Conservation (phyloP, 1,140 invertebrate species). For the Drosophila varians region DNA sequence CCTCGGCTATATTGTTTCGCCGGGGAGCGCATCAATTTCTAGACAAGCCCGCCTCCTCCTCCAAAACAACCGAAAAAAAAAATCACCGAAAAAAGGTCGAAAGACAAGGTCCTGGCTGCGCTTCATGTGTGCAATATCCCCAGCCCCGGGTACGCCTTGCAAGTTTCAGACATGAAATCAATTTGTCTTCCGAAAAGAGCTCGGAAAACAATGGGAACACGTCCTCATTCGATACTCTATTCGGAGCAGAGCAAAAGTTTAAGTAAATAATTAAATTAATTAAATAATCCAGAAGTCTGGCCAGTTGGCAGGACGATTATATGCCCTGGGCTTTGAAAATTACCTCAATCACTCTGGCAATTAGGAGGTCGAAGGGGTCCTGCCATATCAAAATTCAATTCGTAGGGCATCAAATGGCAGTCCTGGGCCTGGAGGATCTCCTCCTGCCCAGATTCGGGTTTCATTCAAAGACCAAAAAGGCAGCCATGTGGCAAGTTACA, state of each 20-base stretch:
- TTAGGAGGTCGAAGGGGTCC: background rate
- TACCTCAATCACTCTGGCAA: background rate
- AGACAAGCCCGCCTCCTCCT: slow-evolving; percentile 41
- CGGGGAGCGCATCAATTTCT: slow-evolving; percentile 71
- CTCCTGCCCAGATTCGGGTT: slow-evolving; percentile 18
- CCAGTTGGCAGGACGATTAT: background rate
- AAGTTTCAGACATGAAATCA: slow-evolving; percentile 82
- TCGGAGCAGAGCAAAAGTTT: background rate
- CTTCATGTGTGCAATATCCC: slow-evolving; percentile 65
- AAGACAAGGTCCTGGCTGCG: slow-evolving; percentile 27
- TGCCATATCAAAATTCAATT: background rate
- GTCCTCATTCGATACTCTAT: background rate
- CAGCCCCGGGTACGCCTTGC: slow-evolving; percentile 72
- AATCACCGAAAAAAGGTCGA: background rate
- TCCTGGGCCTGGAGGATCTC: no score
- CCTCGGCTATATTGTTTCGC: slow-evolving; percentile 67
- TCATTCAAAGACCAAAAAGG: slow-evolving; percentile 47
- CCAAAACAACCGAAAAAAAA: background rate
- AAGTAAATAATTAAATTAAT: slow-evolving; percentile 1
- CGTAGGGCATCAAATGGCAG: slow-evolving; percentile 49
- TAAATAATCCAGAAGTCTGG: background rate
- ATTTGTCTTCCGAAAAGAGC: slow-evolving; percentile 76
- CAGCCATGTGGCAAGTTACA: slow-evolving; percentile 75
- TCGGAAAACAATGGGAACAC: slow-evolving; percentile 76
- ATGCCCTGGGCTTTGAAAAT: background rate